Conservation (phyloP, 2,888 invertebrate species). For the Pheosia tremula region DNA sequence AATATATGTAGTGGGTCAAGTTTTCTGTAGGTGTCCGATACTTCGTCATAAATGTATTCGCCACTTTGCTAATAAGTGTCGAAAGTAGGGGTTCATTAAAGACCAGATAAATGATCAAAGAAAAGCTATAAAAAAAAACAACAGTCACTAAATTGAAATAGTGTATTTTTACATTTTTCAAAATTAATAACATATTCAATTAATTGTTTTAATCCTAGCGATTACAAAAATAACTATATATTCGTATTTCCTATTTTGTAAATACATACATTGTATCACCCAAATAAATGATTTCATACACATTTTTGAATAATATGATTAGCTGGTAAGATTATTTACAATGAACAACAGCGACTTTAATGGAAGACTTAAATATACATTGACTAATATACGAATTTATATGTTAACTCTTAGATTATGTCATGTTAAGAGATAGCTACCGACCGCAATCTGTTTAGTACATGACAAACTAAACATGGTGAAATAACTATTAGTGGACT, state of each 20-base stretch:
- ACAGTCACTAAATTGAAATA: conserved; percentile 54
- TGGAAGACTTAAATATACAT: conserved; percentile 66
- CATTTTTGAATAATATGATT: conserved; percentile 34
- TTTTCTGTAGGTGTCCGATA: too few species aligned
- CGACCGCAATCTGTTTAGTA: conserved; percentile 47
- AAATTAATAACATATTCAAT: conserved; percentile 62
- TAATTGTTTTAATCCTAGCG: conserved; percentile 54
- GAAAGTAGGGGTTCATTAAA: too few species aligned
- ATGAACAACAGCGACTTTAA: conserved; percentile 43
- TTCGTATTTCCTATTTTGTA: conserved; percentile 52
- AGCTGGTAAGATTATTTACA: conserved; percentile 63
- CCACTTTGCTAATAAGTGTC: too few species aligned
- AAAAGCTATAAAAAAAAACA: conserved; percentile 27
- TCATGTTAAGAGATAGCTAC: conserved; percentile 61
- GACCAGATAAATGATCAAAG: too few species aligned
- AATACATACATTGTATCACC: conserved; percentile 57
- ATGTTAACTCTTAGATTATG: conserved; percentile 53
- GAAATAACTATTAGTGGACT: conserved; percentile 47
- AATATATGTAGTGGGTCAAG: too few species aligned
- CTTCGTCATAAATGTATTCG: too few species aligned
- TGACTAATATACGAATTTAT: conserved; percentile 60
- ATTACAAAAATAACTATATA: conserved; percentile 79
- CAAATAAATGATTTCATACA: conserved; percentile 42
- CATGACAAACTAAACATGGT: conserved; percentile 57
- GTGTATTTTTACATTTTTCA: conserved; percentile 71